Base-by-base conservation (phyloP, 2,888 invertebrate genomes). In the Scaptomyza polygonia region DNA sequence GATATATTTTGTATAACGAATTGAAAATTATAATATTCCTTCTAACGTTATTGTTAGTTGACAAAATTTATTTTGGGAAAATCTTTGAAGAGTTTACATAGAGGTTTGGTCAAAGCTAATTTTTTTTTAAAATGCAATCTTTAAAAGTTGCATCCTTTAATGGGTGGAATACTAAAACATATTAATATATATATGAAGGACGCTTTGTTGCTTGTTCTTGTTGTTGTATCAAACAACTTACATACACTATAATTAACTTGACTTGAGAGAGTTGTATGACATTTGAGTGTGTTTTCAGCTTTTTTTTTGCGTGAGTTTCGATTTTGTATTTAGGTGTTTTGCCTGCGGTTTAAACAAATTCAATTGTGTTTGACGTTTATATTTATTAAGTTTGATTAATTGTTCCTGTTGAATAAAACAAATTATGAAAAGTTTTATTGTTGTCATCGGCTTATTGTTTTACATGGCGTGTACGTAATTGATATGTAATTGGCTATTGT, bases 401-500 rank as follows among this genome's bases (percentile, higher is more conserved):
- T 9, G 52, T 42, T 32, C 2, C 2, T 18, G 14, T 52, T 53
- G 12, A 56, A 40, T 18, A 30, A 27, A 36, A n/a, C 12, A 29
- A n/a, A 16, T 16, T 30, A 18, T 34, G 11, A 25, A 18, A 71
- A 71, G 34, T 40, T 18, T 18, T 27, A 39, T 34, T 54, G 52
- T 51, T 67, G 14, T 7, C 48, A 11, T 45, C 34, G 45, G 36
- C 14, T 67, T 62, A 36, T 72, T 76, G 56, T 63, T 67, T 55
- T 53, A 63, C 53, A 47, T 55, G 68, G 42, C 64, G 72, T 71
- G 71, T 67, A 72, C 68, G 61, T 75, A 69, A 68, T 62, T 69
- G 36, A 55, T 66, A 72, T 77, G 57, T 62, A 69, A 72, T 77
- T 77, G 77, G 57, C 55, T 49, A 32, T 58, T 57, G 53, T 71